Evolutionary conservation across 2,113 vertebrate species (phyloP).

Genomic region (human (Homo sapiens)): DNA sequence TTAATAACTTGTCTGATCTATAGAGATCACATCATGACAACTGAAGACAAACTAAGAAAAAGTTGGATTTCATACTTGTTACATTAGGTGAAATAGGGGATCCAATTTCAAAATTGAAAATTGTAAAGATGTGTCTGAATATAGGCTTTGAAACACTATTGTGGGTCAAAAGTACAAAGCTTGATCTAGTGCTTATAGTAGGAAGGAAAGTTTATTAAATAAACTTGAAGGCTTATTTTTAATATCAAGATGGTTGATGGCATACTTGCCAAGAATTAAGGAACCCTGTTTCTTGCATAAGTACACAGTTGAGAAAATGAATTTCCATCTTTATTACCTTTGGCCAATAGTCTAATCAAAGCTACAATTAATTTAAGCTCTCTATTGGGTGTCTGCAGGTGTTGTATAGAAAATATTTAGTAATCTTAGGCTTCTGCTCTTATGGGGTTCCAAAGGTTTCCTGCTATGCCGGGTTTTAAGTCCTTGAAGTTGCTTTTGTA

Average conservation of each 20-base stretch:
- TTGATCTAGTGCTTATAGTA: not conserved
- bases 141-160: not conserved
- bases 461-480: not conserved
- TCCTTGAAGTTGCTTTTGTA: not conserved
- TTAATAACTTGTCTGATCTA: not conserved
- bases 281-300: not conserved
- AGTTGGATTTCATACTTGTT: not conserved
- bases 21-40: not conserved
- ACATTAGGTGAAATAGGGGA: not conserved
- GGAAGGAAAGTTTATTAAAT: not conserved
- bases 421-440: not conserved
- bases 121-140: not conserved
- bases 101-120: not conserved
- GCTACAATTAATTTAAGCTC: not conserved
- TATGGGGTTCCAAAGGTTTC: not conserved
- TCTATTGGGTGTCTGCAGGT: not conserved
- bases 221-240: not conserved
- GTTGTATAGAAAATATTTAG: not conserved
- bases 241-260: not conserved
- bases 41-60: not conserved
- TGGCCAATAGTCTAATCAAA: not conserved
- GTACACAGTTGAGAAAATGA: not conserved
- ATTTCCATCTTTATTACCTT: not conserved
- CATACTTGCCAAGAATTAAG: not conserved
- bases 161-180: not conserved